Conservation (phyloP, 2,113 vertebrate species). For the Sebastes fasciatus region DNA sequence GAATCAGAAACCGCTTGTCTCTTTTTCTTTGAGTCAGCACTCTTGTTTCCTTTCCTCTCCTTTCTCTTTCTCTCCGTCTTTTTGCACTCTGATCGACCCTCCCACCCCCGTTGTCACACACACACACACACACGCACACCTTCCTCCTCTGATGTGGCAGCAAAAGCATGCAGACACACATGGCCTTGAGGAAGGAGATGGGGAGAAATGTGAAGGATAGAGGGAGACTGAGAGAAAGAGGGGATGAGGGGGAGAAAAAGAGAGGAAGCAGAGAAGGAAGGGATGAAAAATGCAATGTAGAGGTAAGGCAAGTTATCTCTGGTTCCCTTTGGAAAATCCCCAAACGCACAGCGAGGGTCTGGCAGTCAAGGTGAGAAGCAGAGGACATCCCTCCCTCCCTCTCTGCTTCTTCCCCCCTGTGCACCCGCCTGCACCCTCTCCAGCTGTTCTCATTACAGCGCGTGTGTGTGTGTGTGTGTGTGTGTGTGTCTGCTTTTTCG, state of each 20-base stretch:
- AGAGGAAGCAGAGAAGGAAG: constrained; percentile 1
- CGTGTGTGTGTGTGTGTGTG: constrained; percentile 17
- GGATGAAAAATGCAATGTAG: constrained; percentile 11
- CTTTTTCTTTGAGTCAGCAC: constrained; percentile 75
- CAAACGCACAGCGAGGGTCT: constrained; percentile 76
- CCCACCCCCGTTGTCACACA: neutral
- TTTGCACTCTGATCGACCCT: constrained; percentile 16
- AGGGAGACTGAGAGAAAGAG: neutral
- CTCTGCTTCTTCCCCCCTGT: constrained; percentile 50
- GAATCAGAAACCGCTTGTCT: constrained; percentile 63
- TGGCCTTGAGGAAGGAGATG: constrained; percentile 29
- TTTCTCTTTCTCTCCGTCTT: constrained; percentile 3
- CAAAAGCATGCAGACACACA: constrained; percentile 31
- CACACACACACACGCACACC: neutral
- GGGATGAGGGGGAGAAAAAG: neutral
- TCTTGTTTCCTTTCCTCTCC: constrained; percentile 47
- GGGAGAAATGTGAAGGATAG: constrained; percentile 17
- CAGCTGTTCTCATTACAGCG: constrained; percentile 78
- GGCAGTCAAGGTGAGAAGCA: constrained; percentile 84
- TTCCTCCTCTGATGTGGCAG: constrained; percentile 29
- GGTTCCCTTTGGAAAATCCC: constrained; percentile 81
- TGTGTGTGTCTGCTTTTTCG: constrained; percentile 12
- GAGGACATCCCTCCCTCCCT: constrained; percentile 74
- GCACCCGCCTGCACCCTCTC: constrained; percentile 60
- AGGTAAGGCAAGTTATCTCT: constrained; percentile 38